Percentiles rank a stretch among this genome's conserved stretches.
Evolutionary conservation across 92 coral and sea anemone genomes (phyloP).

Genomic region (Meandrina meandrites): DNA sequence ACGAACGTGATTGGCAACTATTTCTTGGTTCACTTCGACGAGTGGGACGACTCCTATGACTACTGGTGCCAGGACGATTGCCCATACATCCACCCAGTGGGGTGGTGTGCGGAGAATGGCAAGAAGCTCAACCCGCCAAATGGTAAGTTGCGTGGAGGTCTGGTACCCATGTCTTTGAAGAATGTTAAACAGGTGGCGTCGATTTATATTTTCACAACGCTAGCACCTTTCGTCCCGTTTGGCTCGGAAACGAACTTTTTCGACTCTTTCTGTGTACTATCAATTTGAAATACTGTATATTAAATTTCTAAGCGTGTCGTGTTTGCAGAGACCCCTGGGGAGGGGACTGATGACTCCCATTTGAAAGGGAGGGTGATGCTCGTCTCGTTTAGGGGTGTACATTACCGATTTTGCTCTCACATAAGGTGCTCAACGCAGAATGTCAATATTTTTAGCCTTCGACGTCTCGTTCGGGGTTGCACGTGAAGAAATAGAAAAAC

Average conservation of each 20-base stretch:
- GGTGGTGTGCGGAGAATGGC: slow-evolving; percentile 95
- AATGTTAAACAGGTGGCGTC: not conserved
- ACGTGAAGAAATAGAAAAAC: no score
- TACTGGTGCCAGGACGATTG: slow-evolving; percentile 97
- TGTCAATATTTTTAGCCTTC: no score
- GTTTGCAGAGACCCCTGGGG: no score
- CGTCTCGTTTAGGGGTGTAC: no score
- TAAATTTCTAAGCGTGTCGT: no score
- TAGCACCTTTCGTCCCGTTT: not conserved
- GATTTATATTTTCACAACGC: not conserved
- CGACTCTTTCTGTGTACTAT: not conserved
- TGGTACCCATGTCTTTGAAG: not conserved
- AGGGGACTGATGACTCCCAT: no score
- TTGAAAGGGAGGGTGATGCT: no score
- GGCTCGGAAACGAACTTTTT: not conserved
- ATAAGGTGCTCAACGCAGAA: no score
- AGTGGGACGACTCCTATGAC: slow-evolving; percentile 99
- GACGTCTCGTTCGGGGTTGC: no score
- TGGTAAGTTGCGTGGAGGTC: slow-evolving; percentile 51
- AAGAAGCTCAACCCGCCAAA: slow-evolving; percentile 95
- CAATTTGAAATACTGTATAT: no score
- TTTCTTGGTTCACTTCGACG: slow-evolving; percentile 96
- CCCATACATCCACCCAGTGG: slow-evolving; percentile 95
- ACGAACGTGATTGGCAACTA: slow-evolving; percentile 94
- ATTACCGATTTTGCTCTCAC: no score